Evolutionary conservation across 2,113 vertebrate genomes (phyloP).

Genomic region (Cavia aperea): DNA sequence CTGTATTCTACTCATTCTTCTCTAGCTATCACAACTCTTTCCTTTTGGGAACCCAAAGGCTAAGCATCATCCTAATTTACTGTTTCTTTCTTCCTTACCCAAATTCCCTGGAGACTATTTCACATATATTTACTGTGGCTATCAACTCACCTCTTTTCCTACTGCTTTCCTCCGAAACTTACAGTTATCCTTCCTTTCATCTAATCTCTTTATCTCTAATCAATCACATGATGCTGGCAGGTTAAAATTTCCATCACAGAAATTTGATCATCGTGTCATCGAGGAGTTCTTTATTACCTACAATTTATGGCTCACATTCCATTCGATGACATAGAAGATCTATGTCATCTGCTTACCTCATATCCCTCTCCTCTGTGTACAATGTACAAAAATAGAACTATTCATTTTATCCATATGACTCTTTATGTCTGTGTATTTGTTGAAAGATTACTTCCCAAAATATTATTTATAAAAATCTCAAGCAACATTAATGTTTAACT

Average conservation of each 20-base stretch:
- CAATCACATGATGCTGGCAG: not conserved
- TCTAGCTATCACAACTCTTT: not conserved
- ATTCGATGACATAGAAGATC: not conserved
- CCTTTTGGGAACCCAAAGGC: not conserved
- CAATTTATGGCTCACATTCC: not conserved
- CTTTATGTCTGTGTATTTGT: not conserved
- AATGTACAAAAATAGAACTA: not conserved
- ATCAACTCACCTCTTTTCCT: not conserved
- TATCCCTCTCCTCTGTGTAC: not conserved
- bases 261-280: not conserved
- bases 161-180: not conserved
- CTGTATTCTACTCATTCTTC: not conserved
- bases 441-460: not conserved
- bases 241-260: not conserved
- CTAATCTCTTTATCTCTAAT: not conserved
- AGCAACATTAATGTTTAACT: not conserved
- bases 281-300: not conserved
- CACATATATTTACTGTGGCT: not conserved
- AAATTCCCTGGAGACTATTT: not conserved
- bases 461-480: not conserved
- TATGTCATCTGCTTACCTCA: not conserved
- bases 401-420: not conserved
- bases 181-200: not conserved
- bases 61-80: not conserved
- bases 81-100: not conserved